Conservation (phyloP, 2,113 vertebrate genomes). For the Synodontis membranacea region DNA sequence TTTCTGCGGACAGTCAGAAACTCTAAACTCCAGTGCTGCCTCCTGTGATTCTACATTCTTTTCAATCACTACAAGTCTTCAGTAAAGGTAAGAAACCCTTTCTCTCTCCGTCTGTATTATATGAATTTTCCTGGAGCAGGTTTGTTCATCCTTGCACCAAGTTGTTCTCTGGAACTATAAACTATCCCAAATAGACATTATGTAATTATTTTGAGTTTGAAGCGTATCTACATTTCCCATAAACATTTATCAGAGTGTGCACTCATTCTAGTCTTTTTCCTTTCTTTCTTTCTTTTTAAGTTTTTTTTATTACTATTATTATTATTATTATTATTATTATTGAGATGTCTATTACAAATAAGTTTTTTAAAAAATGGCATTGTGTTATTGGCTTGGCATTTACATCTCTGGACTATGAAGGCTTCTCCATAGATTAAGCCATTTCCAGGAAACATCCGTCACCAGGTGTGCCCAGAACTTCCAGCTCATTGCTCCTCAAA, state of each 20-base stretch:
- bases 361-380: not conserved
- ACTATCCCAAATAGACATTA: not conserved
- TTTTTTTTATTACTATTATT: not conserved
- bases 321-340: too few species aligned
- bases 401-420: not conserved
- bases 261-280: not conserved
- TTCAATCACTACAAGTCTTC: slow-evolving; percentile 28
- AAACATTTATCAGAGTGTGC: not conserved
- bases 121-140: not conserved
- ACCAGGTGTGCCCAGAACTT: slow-evolving; percentile 36
- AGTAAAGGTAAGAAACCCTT: slow-evolving; percentile 45
- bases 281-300: too few species aligned
- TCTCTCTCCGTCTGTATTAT: not conserved
- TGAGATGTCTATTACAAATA: not conserved
- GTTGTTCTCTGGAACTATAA: not conserved
- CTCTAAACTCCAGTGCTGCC: not conserved
- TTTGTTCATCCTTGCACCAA: not conserved
- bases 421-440: not conserved
- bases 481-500: not conserved
- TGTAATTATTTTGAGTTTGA: not conserved
- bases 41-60: slow-evolving; percentile 17
- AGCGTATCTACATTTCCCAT: not conserved
- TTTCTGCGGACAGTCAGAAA: not conserved
- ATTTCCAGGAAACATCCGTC: slow-evolving; percentile 32
- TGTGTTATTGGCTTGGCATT: not conserved